phyloP scores from a whole-genome alignment of 2,888 invertebrate genomes.

The Himalopsyche kuldschensis region DNA sequence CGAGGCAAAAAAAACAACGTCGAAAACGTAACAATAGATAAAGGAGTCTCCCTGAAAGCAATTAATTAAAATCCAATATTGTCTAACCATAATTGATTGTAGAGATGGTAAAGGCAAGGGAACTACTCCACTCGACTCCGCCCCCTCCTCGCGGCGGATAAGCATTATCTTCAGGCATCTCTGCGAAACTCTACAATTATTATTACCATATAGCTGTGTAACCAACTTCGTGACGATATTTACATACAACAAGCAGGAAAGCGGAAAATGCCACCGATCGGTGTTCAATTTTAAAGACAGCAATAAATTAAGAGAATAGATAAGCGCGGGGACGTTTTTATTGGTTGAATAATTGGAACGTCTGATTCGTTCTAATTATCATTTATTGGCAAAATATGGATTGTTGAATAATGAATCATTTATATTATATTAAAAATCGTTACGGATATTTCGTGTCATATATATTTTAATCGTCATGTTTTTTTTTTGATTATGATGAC shows the following conservation, averaged over 20 bases:
- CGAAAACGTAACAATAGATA: conserved; percentile 4
- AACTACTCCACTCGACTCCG: conserved; percentile 9
- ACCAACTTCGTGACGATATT: conserved; percentile 15
- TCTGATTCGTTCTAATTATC: too few species aligned
- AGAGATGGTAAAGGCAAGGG: conserved; percentile 27
- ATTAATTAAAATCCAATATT: conserved; percentile 62
- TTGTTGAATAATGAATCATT: too few species aligned
- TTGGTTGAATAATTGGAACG: not conserved
- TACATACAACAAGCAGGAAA: conserved; percentile 15
- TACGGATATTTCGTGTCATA: too few species aligned
- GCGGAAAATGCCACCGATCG: conserved; percentile 2
- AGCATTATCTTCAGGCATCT: conserved; percentile 35
- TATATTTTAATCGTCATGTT: too few species aligned
- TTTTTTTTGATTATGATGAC: too few species aligned
- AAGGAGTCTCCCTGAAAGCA: conserved; percentile 39
- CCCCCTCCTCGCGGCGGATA: not conserved
- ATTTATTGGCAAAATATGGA: too few species aligned
- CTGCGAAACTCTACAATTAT: conserved; percentile 13
- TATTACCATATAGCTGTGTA: conserved; percentile 9
- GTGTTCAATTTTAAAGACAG: not conserved
- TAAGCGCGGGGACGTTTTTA: not conserved
- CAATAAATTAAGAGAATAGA: not conserved
- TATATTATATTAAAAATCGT: too few species aligned
- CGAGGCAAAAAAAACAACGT: conserved; percentile 6
- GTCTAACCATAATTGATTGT: conserved; percentile 60